phyloP scores from a whole-genome alignment of 92 coral and sea anemone genomes.

The Parazoanthus swiftii region DNA sequence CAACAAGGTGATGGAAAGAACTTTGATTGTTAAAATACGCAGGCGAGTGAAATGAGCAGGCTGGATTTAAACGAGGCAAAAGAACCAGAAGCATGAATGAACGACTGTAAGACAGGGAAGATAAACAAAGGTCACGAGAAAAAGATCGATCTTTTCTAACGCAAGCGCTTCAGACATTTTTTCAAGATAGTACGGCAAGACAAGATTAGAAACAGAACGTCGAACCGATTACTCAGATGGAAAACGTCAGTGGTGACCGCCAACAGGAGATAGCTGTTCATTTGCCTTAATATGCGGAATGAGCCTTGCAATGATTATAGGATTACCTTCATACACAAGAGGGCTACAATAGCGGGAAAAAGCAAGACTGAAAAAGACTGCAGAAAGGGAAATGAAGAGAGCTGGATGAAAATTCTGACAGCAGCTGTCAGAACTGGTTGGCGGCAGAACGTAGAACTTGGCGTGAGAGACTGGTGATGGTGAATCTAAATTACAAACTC shows the following conservation, averaged over 20 bases:
- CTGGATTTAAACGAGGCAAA: not conserved
- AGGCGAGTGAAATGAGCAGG: too few species aligned
- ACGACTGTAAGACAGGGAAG: not conserved
- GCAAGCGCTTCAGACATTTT: not conserved
- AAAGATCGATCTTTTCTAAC: not conserved
- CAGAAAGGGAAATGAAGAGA: not conserved
- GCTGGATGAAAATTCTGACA: not conserved
- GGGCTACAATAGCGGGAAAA: not conserved
- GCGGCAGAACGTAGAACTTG: too few species aligned
- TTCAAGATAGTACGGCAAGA: not conserved
- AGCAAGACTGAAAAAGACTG: not conserved
- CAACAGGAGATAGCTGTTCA: not conserved
- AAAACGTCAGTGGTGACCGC: not conserved
- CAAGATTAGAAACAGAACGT: not conserved
- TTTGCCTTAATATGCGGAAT: not conserved
- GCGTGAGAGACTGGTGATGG: too few species aligned
- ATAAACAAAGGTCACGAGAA: not conserved
- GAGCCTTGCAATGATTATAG: not conserved
- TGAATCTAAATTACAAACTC: too few species aligned
- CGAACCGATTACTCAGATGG: not conserved
- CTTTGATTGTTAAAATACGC: not conserved
- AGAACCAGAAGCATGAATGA: not conserved
- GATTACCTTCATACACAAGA: not conserved
- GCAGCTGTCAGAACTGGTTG: too few species aligned
- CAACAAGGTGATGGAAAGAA: not conserved